phyloP scores from a whole-genome alignment of 30 jellyfish, hydroid and myxozoan genomes.

The Aurelia aurita region DNA sequence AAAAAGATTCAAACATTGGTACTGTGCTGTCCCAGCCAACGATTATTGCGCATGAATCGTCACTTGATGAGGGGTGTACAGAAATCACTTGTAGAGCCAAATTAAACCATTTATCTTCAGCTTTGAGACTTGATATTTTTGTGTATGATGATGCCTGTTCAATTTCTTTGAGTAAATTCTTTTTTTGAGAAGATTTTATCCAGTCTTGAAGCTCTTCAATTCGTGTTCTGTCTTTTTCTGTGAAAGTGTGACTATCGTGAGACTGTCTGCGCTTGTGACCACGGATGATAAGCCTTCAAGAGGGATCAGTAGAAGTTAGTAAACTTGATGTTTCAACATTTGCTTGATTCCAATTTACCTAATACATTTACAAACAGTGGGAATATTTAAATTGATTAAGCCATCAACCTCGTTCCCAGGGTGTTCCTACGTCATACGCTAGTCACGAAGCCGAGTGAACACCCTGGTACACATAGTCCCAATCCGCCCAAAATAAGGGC shows the following conservation, averaged over 20 bases:
- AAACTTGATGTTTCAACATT: too few species aligned
- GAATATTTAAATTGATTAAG: too few species aligned
- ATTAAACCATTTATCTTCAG: slow-evolving; percentile 13
- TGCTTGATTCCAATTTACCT: too few species aligned
- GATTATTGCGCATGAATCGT: not conserved
- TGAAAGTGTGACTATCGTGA: slow-evolving; percentile 1
- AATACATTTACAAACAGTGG: too few species aligned
- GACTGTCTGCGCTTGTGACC: not conserved
- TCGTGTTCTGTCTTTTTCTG: not conserved
- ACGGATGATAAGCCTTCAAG: slow-evolving; percentile 2
- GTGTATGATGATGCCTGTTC: not conserved
- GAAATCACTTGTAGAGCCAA: slow-evolving; percentile 11
- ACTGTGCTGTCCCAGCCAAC: slow-evolving; percentile 14
- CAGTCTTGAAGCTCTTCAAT: not conserved
- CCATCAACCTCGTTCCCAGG: too few species aligned
- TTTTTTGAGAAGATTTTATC: not conserved
- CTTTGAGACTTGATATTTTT: not conserved
- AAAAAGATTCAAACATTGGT: slow-evolving; percentile 2
- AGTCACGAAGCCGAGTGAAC: too few species aligned
- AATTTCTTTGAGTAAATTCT: not conserved
- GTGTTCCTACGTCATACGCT: too few species aligned
- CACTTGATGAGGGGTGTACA: not conserved
- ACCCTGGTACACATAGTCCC: too few species aligned
- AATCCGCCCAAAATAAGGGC: too few species aligned
- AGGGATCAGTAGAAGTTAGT: too few species aligned